Base-by-base conservation (phyloP, 2,888 invertebrate genomes). In the Micropterix aruncella region DNA sequence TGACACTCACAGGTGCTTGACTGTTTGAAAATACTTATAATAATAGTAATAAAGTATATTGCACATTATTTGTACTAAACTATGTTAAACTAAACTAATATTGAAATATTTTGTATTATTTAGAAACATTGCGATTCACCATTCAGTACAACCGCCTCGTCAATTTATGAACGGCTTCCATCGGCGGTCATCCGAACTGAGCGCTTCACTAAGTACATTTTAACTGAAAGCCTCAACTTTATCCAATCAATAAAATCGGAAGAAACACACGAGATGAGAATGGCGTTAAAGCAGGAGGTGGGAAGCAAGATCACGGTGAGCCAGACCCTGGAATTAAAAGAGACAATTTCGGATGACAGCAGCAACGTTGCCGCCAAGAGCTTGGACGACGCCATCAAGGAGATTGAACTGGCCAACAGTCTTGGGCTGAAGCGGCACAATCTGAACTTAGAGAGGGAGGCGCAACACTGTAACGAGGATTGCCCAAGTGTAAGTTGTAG, bases 281-380 rank as follows among this genome's bases (percentile, higher is more conserved):
- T 74, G 17, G 53, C 57, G 4, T 60, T 65, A 2, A 68, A 67
- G 50, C 61, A 66, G 48, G 73, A 76, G 49, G 60, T 71, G 9
- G 75, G 74, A 2, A 66, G 66, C 38, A 57, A 57, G 14, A 61
- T 77, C 0, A 57, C 57, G 37, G 61, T 71, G 18, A 58, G 58
- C 3, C 66, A 76, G 47, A 54, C 57, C 19, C 53, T 72, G 43
- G 55, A 57, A 38, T 57, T 61, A 4, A 60, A 60, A 46, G 47
- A 48, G 16, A 38, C 41, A 16, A 27, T 27, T 12, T 43, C 45
- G 7, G 49, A 54, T 2, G 52, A 46, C 5, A 50, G 47, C 1
- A 45, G 47, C 12, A 47, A 46, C 27, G 47, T 59, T 3, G 49
- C 56, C 14, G 58, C 55, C 15, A 46, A 54, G 15, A 55, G 53